These are phyloP conservation scores for Tridacna crocea DNA, from an alignment of 2,888 invertebrate genomes.

Conservation along the genomic window DNA sequence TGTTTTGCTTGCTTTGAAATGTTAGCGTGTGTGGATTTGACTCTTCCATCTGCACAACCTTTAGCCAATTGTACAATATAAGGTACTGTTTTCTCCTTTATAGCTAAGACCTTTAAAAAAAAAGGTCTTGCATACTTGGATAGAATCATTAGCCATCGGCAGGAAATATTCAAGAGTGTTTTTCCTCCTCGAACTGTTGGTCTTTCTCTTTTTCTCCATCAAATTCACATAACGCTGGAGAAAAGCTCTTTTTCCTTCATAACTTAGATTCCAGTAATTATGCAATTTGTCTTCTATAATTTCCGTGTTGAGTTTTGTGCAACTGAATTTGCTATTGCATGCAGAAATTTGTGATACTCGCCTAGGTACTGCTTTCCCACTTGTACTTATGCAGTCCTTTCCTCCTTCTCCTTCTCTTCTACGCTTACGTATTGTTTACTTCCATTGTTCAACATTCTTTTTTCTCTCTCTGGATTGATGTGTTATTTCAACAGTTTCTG, in stretches of 20 bases:
- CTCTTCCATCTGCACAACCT: background rate
- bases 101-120: slow-evolving; percentile 4
- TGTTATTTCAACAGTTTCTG: background rate
- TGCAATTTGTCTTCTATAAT: background rate
- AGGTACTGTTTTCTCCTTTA: slow-evolving; percentile 3
- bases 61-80: background rate
- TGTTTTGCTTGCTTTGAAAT: background rate
- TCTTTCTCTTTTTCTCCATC: background rate
- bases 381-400: background rate
- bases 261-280: background rate
- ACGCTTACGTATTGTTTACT: slow-evolving; percentile 2
- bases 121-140: slow-evolving; percentile 12
- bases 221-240: background rate
- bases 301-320: background rate
- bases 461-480: slow-evolving; percentile 15
- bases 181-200: background rate
- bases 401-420: slow-evolving; percentile 1
- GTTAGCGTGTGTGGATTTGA: background rate
- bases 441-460: slow-evolving; percentile 11
- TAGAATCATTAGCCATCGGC: background rate
- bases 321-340: background rate
- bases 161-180: background rate
- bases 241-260: background rate
- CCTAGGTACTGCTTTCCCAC: background rate
- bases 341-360: slow-evolving; percentile 1